Evolutionary conservation across 2,113 vertebrate genomes (phyloP).

Genomic region (Prolemur simus): DNA sequence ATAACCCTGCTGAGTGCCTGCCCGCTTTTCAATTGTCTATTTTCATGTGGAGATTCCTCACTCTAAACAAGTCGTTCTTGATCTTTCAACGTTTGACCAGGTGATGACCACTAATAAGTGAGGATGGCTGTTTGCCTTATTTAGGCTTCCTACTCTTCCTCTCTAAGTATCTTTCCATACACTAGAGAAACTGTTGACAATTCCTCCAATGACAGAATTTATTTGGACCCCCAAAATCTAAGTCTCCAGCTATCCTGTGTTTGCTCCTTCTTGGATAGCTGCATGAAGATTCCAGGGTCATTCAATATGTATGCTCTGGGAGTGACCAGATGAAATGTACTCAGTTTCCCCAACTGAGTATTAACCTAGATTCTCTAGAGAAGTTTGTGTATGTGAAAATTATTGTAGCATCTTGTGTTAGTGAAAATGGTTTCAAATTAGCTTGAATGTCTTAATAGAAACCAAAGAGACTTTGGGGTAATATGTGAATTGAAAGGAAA

Average conservation of each 20-base stretch:
- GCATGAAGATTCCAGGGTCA: not conserved
- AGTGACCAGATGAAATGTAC: not conserved
- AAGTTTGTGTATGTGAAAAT: not conserved
- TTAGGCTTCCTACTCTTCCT: not conserved
- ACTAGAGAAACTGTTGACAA: not conserved
- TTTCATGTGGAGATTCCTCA: not conserved
- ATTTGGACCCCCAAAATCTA: not conserved
- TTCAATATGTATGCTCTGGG: not conserved
- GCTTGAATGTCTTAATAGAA: slow-evolving; percentile 43
- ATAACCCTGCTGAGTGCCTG: not conserved
- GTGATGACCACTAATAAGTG: not conserved
- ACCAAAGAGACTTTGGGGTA: slow-evolving; percentile 47
- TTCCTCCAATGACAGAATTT: not conserved
- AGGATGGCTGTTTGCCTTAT: not conserved
- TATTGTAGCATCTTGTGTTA: not conserved
- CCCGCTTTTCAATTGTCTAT: not conserved
- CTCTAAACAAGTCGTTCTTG: not conserved
- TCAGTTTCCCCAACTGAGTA: not conserved
- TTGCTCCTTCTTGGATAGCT: not conserved
- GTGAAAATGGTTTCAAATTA: slow-evolving; percentile 30
- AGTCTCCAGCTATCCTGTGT: not conserved
- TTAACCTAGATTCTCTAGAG: not conserved
- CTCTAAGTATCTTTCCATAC: not conserved
- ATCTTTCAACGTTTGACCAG: not conserved
- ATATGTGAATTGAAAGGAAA: slow-evolving; percentile 52